A percentile compares a stretch with the other conserved stretches of the same genome.
phyloP scores from a whole-genome alignment of 2,888 invertebrate genomes.

The Drosophila gaucha region DNA sequence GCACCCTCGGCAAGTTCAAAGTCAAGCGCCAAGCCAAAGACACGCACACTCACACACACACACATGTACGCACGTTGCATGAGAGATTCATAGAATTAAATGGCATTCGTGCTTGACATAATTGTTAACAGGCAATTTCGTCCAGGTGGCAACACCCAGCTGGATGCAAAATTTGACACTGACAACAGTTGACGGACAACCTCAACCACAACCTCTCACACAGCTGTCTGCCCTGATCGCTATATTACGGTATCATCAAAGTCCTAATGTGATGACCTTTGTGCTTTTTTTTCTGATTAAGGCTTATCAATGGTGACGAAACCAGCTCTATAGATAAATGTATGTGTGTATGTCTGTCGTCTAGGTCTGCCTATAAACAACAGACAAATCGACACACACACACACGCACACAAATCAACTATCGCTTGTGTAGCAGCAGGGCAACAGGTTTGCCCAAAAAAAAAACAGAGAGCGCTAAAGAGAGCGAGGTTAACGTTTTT shows the following conservation, averaged over 20 bases:
- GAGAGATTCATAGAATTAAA: background rate
- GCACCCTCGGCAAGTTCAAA: constrained; percentile 59
- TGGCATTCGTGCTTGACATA: constrained; percentile 34
- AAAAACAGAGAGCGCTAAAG: background rate
- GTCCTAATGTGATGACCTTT: constrained; percentile 35
- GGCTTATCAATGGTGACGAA: constrained; percentile 54
- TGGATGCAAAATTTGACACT: constrained; percentile 16
- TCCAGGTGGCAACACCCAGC: constrained; percentile 30
- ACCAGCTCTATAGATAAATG: constrained; percentile 4
- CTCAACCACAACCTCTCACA: no score
- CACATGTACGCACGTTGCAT: no score
- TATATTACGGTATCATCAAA: constrained; percentile 18
- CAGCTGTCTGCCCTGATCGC: constrained; percentile 14
- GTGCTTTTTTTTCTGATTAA: constrained; percentile 35
- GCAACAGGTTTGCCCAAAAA: constrained; percentile 49
- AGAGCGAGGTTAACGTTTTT: constrained; percentile 34
- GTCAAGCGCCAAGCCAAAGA: constrained; percentile 43
- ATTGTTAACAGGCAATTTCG: constrained; percentile 4
- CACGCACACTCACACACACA: background rate
- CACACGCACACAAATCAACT: constrained; percentile 12
- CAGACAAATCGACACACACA: constrained; percentile 8
- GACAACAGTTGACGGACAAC: constrained; percentile 16
- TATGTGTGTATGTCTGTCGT: constrained; percentile 9
- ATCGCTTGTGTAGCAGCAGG: constrained; percentile 17
- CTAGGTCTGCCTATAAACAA: constrained; percentile 24